Percentiles rank a stretch among this genome's conserved stretches.
Evolutionary conservation across 2,113 vertebrate species (phyloP).

Genomic region (Neoarius graeffei): DNA sequence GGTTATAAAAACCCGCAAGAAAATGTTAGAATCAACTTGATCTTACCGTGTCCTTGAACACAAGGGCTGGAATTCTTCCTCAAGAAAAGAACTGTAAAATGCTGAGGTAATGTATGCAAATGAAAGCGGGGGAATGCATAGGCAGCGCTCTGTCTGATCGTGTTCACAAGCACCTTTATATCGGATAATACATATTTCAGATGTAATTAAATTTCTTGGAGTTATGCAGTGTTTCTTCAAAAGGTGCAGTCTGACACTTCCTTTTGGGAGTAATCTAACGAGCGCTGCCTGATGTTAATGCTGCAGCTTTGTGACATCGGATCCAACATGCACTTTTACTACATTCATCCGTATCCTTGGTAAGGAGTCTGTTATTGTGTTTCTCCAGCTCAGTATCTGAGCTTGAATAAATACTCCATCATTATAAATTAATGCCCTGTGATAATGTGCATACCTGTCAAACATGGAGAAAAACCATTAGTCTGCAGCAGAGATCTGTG

Average conservation of each 20-base stretch:
- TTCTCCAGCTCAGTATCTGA: constrained; percentile 9
- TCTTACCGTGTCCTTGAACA: constrained; percentile 49
- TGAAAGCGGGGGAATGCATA: constrained; percentile 38
- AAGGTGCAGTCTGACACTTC: not conserved
- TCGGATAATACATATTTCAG: constrained; percentile 41
- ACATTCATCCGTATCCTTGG: not conserved
- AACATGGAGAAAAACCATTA: constrained; percentile 45
- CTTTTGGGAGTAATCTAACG: not conserved
- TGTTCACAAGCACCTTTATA: constrained; percentile 33
- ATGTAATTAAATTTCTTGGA: constrained; percentile 19
- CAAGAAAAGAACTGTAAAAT: constrained; percentile 5
- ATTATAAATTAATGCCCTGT: constrained; percentile 11
- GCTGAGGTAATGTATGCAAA: constrained; percentile 41
- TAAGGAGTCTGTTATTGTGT: not conserved
- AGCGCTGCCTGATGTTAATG: constrained; percentile 7
- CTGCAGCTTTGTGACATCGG: not conserved
- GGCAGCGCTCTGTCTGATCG: not conserved
- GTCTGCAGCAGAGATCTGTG: constrained; percentile 16
- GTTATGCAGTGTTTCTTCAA: constrained; percentile 1
- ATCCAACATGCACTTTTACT: not conserved
- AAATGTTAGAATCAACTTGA: constrained; percentile 46
- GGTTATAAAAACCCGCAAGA: constrained; percentile 18
- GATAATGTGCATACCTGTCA: constrained; percentile 6
- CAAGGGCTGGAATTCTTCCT: constrained; percentile 15
- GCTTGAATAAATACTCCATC: constrained; percentile 10